Evolutionary conservation across 2,888 invertebrate species (phyloP).

Genomic region (Sphaeridia pumilis): DNA sequence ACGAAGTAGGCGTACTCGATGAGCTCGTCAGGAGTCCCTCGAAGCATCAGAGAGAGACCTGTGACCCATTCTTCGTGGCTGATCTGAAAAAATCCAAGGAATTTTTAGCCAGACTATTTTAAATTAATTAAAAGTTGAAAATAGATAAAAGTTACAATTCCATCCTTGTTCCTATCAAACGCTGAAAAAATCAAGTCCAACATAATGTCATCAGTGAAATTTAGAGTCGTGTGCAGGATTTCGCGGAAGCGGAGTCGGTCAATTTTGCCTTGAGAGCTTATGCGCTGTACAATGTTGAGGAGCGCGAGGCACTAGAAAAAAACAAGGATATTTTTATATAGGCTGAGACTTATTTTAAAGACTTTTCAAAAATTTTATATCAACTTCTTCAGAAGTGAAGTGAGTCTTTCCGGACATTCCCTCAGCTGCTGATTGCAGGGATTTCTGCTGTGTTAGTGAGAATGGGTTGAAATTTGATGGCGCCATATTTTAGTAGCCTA

Average conservation of each 20-base stretch:
- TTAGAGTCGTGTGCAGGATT: conserved; percentile 26
- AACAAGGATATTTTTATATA: neutral
- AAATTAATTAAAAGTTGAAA: neutral
- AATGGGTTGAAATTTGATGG: neutral
- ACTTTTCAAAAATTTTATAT: neutral
- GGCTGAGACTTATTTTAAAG: neutral
- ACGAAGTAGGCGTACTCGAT: conserved; percentile 21
- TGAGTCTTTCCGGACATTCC: conserved; percentile 18
- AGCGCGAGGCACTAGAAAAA: conserved; percentile 10
- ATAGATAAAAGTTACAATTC: conserved; percentile 15
- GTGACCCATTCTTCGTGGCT: conserved; percentile 22
- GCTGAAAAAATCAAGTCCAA: conserved; percentile 27
- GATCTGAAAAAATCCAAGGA: conserved; percentile 5
- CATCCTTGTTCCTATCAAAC: conserved; percentile 30
- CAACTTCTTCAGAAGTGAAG: conserved; percentile 28
- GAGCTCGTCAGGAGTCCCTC: conserved; percentile 24
- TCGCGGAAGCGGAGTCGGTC: conserved; percentile 27
- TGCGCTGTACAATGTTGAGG: conserved; percentile 14
- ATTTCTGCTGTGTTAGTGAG: conserved; percentile 13
- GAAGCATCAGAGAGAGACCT: conserved; percentile 29
- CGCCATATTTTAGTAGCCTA: neutral
- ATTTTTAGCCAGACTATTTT: neutral
- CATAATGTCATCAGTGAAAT: conserved; percentile 31
- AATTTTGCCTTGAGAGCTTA: conserved; percentile 15
- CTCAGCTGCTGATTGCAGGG: conserved; percentile 19